A percentile compares a stretch with the other conserved stretches of the same genome.
Conservation (phyloP, 2,888 invertebrate genomes). For the Hirtodrosophila trivittata region DNA sequence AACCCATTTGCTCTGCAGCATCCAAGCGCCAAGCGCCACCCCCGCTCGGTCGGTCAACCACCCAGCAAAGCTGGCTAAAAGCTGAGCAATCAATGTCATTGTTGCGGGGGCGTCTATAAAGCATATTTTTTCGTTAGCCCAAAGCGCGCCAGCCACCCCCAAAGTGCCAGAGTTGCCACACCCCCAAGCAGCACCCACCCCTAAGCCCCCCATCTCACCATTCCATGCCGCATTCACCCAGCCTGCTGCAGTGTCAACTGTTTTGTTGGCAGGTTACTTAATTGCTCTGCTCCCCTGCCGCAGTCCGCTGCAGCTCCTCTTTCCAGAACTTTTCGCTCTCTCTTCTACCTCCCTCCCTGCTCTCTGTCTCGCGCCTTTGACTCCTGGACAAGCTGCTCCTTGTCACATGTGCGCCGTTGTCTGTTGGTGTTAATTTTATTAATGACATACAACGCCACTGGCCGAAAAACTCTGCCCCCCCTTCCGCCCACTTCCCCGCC, state of each 20-base stretch:
- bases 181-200: conserved; percentile 7
- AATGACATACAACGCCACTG: conserved; percentile 80
- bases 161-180: conserved; percentile 25
- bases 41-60: conserved; percentile 17
- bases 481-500: not conserved
- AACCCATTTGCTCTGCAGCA: conserved; percentile 67
- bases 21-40: conserved; percentile 6
- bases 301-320: not conserved
- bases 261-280: conserved; percentile 83
- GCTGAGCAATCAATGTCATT: conserved; percentile 73
- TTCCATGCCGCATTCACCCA: not conserved
- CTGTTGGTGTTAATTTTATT: conserved; percentile 83
- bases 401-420: conserved; percentile 53
- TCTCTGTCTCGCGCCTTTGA: not conserved
- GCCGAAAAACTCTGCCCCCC: conserved; percentile 17
- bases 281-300: conserved; percentile 75
- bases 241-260: conserved; percentile 69
- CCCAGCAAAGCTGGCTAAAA: conserved; percentile 43
- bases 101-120: conserved; percentile 45
- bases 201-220: not conserved
- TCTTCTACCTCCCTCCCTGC: not conserved
- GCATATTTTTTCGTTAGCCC: conserved; percentile 39
- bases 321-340: not conserved
- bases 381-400: conserved; percentile 15
- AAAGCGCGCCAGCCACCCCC: conserved; percentile 21